Base-by-base conservation (phyloP, 2,113 vertebrate species). In the Panurus biarmicus region DNA sequence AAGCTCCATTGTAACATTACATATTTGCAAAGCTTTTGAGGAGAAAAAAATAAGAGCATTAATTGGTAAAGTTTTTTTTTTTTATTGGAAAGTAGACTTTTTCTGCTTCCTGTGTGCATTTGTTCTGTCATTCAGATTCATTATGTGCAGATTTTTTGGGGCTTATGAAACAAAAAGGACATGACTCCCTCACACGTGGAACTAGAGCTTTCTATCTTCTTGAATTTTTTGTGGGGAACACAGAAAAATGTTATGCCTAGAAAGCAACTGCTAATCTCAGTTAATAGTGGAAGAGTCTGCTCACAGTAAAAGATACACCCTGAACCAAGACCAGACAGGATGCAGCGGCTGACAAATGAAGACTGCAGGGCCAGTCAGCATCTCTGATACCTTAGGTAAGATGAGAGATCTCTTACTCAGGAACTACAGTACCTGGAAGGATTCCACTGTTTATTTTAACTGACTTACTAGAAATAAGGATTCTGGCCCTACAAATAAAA, bases 371-470 rank as follows among this genome's bases (percentile, higher is more conserved):
- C 51, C 29, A 58, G 20, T 58, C 21, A 64, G 60, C 29, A 66
- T 76, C 72, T 23, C 75, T 86, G 74, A 74, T 82, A 60, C 14
- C 75, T 83, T 74, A 35, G 24, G 13, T 31, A 90, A 86, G 29
- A 51, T 2, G 1, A 20, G 56, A 71, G 36, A 1, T 42, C 25
- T 17, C 79, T 80, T 70, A 45, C 23, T 90, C 1, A 8, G 67
- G 67, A 92, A 17, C 67, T 73, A 33, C 29, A 36, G 69, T 25
- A 36, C 29, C 67, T 90, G 51, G 71, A 88, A 92, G 57, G 48
- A 74, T 84, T 67, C 79, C 64, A 70, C 75, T 11, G 3, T 86
- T 91, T 93, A 64, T 95, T 94, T 92, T 90, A 86, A 86, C 69
- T 84, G 83, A 67, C 69, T 83, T 84, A 35, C 19, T 77, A 74